Evolutionary conservation across 2,888 invertebrate species (phyloP), one percentile per base, ranked within the genome.

Genomic region (Seira sanloemensis): DNA sequence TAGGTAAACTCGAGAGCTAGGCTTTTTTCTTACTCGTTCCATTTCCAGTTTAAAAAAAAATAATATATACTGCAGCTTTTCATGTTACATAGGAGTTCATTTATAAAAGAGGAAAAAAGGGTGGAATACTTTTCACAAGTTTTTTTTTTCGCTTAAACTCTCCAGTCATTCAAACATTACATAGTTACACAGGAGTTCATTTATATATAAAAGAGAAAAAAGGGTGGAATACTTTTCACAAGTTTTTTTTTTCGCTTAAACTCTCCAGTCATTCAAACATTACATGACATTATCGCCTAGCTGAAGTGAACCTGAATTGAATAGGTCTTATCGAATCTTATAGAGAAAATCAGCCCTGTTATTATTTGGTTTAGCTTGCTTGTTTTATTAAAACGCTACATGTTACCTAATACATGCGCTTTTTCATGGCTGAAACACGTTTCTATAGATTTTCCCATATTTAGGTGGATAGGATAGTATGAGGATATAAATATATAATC

Each of bases 211-310:
- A n/a, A n/a, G 54, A 26, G 23, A 21, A 24, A 74, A 74, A 74
- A 65, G 74, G 74, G 74, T 74, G 74, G 74, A 58, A 73, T 73
- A 24, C 73, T 58, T 23, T 73, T 58, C 58, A n/a, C 7, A 26
- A 50, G 24, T 21, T 23, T 46, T 65, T 50, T 50, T 62, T 62
- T 58, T 66, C 26, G 68, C 79, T 79, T 66, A 66, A 66, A 58
- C 76, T 68, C 72, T 54, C 23, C 26, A 25, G n/a, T 58, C n/a
- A n/a, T n/a, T n/a, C 58, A 58, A 58, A 58, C 9, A 12, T 25
- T 50, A 66, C 18, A 62, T 24, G 54, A 74, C 68, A 75, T 65
- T 74, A 46, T 66, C 78, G 65, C 21, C 68, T 79, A 73, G 12
- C 37, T 37, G 24, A 79, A 72, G 19, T 73, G 25, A 79, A 79